These are phyloP conservation scores for Motacilla alba DNA, from an alignment of 2,113 vertebrate genomes.

Conservation along the genomic window DNA sequence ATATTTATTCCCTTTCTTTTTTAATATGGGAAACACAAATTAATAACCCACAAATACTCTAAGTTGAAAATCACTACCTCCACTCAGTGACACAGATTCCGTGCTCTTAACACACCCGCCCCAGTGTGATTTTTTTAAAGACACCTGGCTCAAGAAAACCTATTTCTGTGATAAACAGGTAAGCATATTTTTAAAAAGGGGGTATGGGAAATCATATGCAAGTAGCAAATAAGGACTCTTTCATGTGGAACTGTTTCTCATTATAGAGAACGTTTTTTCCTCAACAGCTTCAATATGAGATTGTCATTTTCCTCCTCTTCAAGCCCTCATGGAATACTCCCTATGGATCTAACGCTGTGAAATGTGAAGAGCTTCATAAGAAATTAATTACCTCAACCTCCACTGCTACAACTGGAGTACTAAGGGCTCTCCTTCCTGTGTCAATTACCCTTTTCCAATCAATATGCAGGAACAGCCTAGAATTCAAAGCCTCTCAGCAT, in stretches of 20 bases:
- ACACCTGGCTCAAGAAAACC: not conserved
- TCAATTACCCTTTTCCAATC: not conserved
- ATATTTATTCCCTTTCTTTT: not conserved
- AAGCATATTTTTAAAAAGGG: not conserved
- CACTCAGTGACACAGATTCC: not conserved
- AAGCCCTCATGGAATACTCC: not conserved
- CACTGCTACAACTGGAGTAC: not conserved
- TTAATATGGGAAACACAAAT: not conserved
- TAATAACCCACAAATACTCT: not conserved
- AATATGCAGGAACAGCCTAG: not conserved
- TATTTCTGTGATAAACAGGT: not conserved
- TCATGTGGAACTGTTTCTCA: constrained; percentile 8
- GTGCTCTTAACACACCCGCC: not conserved
- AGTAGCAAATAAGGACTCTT: not conserved
- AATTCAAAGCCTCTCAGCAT: not conserved
- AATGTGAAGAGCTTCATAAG: not conserved
- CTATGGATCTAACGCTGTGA: not conserved
- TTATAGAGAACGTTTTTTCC: not conserved
- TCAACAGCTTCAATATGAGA: not conserved
- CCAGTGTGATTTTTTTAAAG: not conserved
- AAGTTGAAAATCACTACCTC: not conserved
- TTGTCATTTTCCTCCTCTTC: not conserved
- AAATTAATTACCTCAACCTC: constrained; percentile 17
- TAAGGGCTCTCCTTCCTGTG: not conserved
- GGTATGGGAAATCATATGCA: not conserved